Percentiles rank a stretch among this genome's conserved stretches.
These are phyloP conservation scores for Morelia viridis DNA, from an alignment of 2,797 vertebrate genomes.

Conservation along the genomic window DNA sequence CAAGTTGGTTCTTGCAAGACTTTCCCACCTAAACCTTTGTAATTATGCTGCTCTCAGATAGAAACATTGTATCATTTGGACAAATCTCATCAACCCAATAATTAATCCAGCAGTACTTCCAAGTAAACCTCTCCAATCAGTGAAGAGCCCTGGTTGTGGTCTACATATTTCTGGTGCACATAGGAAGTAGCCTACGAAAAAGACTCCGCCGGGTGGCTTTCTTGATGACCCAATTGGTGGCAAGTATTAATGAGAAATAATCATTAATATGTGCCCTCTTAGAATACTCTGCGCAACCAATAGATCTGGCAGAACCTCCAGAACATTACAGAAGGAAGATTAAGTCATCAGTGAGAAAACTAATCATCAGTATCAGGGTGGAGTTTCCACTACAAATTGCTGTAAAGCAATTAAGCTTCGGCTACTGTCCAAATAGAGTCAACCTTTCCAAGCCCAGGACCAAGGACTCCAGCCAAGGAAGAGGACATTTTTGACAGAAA, in stretches of 20 bases:
- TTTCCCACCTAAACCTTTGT: not conserved
- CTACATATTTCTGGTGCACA: no score
- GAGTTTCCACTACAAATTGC: not conserved
- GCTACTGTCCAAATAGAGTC: not conserved
- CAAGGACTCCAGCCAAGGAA: not conserved
- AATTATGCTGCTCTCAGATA: not conserved
- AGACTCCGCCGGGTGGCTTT: not conserved
- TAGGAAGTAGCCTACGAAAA: not conserved
- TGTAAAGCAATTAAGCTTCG: not conserved
- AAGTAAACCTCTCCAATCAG: not conserved
- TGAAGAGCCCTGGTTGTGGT: not conserved
- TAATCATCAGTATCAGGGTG: constrained; percentile 37
- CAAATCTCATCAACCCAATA: not conserved
- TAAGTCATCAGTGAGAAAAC: constrained; percentile 12
- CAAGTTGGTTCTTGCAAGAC: constrained; percentile 16
- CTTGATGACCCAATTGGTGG: not conserved
- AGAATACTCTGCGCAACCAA: not conserved
- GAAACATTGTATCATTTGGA: not conserved
- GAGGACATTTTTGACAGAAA: not conserved
- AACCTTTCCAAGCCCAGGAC: not conserved
- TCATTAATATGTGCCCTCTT: constrained; percentile 26
- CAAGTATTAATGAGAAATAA: constrained; percentile 17
- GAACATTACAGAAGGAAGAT: constrained; percentile 10
- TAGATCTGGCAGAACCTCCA: constrained; percentile 12
- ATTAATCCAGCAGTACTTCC: not conserved